phyloP scores from a whole-genome alignment of 37 sponge, comb jelly and placozoan genomes.

The Halisarca cf. caerulea region DNA sequence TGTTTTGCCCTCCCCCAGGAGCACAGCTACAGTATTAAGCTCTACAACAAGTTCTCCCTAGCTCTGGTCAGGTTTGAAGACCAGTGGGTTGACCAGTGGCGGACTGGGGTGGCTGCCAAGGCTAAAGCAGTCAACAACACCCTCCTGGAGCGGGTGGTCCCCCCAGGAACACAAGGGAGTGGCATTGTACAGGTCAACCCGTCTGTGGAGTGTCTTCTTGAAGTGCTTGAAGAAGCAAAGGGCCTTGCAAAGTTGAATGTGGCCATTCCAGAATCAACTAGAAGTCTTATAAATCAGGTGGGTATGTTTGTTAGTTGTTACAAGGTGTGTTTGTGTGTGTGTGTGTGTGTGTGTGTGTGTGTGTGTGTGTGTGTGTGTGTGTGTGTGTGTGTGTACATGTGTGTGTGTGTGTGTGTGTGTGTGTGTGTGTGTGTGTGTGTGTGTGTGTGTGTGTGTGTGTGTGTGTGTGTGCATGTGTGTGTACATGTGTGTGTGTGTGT shows the following conservation, averaged over 20 bases:
- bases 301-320: background rate
- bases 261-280: constrained; percentile 63
- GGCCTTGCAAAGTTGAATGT: constrained; percentile 51
- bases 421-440: no score
- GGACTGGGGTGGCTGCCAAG: background rate
- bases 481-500: constrained; percentile 1
- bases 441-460: no score
- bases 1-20: constrained; percentile 47
- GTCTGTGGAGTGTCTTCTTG: constrained; percentile 28
- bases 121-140: background rate
- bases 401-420: background rate
- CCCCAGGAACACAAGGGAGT: background rate
- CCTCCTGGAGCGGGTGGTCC: constrained; percentile 32
- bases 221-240: constrained; percentile 75
- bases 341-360: no score
- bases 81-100: constrained; percentile 74
- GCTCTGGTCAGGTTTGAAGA: constrained; percentile 78
- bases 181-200: constrained; percentile 44
- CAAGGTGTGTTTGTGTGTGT: no score
- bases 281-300: constrained; percentile 68
- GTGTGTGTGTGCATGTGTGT: background rate
- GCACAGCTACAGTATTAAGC: constrained; percentile 58
- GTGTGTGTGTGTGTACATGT: background rate
- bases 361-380: background rate
- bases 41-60: constrained; percentile 80